Evolutionary conservation across 2,888 invertebrate genomes (phyloP), one percentile per base, ranked within the genome.

Genomic region (Pheosia gnoma): DNA sequence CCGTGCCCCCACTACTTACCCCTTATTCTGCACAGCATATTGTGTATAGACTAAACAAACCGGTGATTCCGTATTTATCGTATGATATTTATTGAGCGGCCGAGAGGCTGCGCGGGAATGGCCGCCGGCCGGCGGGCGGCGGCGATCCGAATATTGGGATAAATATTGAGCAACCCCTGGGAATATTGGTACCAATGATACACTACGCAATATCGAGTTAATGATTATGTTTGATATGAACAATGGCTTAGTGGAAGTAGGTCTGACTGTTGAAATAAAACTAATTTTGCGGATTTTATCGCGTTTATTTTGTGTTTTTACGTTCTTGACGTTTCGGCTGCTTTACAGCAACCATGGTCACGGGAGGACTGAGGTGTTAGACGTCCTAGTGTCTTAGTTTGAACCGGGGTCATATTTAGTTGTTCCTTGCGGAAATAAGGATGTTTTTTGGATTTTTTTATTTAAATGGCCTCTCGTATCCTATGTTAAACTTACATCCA

Each of bases 241-340:
- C 10, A 10, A 8, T 45, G 11, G 10, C 45, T 13, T 25, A 52
- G 2, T 25, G 25, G 13, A 8, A 25, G 8, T 51, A 36, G 7
- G 8, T 13, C 38, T 38, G 60, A 62, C 13, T 71, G 61, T 41
- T 98, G 57, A 96, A 58, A 47, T 11, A 4, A 11, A 5, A 9
- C 39, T 10, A 2, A n/a, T 38, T 41, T 9, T 25, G 2, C 1
- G 25, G 25, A 25, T 25, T 25, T 25, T 25, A 25, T 25, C 25
- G 25, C 25, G 2, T 25, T 25, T 25, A 25, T 25, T 25, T 25
- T 25, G 2, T 25, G 25, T 25, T 25, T 25, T 25, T 25, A 25
- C 25, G 25, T 25, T 25, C 25, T 2, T 2, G 25, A 25, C 25
- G 25, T 25, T 25, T 25, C 25, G 25, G 25, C 25, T 25, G 25